Evolutionary conservation across 2,113 vertebrate genomes (phyloP).

Genomic region (Bufo gargarizans): DNA sequence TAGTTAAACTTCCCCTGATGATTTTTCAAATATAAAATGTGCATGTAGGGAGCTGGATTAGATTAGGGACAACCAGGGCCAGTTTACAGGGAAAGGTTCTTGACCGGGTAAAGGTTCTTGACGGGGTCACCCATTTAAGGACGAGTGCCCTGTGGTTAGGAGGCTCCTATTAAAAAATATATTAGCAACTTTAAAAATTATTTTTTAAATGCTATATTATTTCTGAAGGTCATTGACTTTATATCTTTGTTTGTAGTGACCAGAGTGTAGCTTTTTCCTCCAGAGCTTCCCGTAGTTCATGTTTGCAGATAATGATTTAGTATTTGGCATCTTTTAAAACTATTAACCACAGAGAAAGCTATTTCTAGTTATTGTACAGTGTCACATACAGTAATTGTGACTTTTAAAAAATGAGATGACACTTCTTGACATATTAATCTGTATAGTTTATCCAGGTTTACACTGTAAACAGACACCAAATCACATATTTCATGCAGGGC

Average conservation of each 20-base stretch:
- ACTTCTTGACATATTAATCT: conserved; percentile 15
- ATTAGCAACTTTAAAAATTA: neutral
- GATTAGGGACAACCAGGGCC: no score
- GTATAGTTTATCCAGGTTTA: neutral
- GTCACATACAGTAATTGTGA: neutral
- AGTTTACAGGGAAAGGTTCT: no score
- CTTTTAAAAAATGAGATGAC: neutral
- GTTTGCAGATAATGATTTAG: neutral
- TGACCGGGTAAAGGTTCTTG: no score
- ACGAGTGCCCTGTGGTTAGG: no score
- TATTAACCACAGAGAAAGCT: neutral
- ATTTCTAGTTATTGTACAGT: neutral
- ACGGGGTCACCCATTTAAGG: no score
- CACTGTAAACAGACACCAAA: neutral
- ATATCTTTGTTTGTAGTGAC: neutral
- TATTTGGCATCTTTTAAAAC: neutral
- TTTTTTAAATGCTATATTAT: neutral
- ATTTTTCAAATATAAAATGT: no score
- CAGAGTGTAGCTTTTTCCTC: neutral
- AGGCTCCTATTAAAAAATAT: neutral
- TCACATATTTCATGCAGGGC: neutral
- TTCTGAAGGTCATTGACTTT: neutral
- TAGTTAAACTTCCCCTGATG: no score
- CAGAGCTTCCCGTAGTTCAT: neutral
- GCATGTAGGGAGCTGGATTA: no score